Evolutionary conservation across 2,113 vertebrate species (phyloP).

Genomic region (Psephotus haematonotus): DNA sequence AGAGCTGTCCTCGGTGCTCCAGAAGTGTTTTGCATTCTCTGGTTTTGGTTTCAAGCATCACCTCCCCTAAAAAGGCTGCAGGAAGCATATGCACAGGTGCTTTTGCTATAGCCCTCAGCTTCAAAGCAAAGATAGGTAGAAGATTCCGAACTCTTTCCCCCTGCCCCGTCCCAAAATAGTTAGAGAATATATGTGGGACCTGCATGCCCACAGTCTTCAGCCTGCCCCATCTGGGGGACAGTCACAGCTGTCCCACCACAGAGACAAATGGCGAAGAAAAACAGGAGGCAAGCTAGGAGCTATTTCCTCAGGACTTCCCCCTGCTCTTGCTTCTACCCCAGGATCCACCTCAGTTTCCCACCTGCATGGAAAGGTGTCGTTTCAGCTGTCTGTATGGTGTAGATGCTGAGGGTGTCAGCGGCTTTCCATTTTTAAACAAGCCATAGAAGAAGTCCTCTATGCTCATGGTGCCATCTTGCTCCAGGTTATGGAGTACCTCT

Average conservation of each 20-base stretch:
- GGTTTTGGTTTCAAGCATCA: not conserved
- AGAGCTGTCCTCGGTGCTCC: not conserved
- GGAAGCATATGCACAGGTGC: fast-evolving
- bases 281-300: not conserved
- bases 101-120: not conserved
- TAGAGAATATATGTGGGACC: not conserved
- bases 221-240: no score
- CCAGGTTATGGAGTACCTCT: conserved; percentile 79
- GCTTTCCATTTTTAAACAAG: conserved; percentile 80
- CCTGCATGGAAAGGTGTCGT: conserved; percentile 92
- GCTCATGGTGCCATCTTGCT: conserved; percentile 80
- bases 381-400: conserved; percentile 94
- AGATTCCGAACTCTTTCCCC: not conserved
- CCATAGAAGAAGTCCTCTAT: conserved; percentile 88
- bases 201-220: not conserved
- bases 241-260: not conserved
- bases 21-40: not conserved
- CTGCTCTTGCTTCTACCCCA: not conserved
- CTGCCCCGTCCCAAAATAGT: not conserved
- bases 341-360: conserved; percentile 23
- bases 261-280: not conserved
- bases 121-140: not conserved
- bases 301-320: not conserved
- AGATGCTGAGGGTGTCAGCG: conserved; percentile 83
- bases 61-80: not conserved